These are phyloP conservation scores for Sapajus apella DNA, from an alignment of 2,113 vertebrate species.

Conservation along the genomic window DNA sequence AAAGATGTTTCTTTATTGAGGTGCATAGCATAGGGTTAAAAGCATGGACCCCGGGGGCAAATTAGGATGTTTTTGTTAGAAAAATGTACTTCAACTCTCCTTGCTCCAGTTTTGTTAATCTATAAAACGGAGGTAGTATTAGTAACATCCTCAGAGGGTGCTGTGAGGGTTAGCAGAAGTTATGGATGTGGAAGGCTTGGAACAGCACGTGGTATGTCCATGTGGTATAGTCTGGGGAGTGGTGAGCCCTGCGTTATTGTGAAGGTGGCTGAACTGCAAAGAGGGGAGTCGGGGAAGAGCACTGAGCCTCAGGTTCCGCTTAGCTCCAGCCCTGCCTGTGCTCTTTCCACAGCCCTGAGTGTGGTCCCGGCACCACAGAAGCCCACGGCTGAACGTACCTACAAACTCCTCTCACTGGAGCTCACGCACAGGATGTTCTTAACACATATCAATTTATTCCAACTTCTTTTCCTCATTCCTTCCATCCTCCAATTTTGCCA, in stretches of 20 bases:
- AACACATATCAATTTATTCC: neutral
- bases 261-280: neutral
- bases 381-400: neutral
- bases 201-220: rapidly evolving
- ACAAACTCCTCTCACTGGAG: neutral
- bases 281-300: neutral
- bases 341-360: neutral
- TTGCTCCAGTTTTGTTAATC: neutral
- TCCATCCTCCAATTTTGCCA: neutral
- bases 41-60: neutral
- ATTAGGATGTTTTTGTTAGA: neutral
- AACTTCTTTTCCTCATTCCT: neutral
- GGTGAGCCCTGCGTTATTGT: rapidly evolving
- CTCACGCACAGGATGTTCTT: neutral
- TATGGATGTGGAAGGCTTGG: neutral
- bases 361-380: neutral
- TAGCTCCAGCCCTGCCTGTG: neutral
- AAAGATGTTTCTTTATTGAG: neutral
- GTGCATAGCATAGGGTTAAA: neutral
- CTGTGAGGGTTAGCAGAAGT: neutral
- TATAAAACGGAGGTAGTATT: neutral
- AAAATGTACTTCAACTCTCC: neutral
- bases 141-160: neutral
- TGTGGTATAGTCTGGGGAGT: rapidly evolving
- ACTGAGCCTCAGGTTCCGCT: neutral